Percentiles rank a stretch among this genome's conserved stretches.
Conservation (phyloP, 2,797 vertebrate genomes). For the Myiotriccus ornatus region DNA sequence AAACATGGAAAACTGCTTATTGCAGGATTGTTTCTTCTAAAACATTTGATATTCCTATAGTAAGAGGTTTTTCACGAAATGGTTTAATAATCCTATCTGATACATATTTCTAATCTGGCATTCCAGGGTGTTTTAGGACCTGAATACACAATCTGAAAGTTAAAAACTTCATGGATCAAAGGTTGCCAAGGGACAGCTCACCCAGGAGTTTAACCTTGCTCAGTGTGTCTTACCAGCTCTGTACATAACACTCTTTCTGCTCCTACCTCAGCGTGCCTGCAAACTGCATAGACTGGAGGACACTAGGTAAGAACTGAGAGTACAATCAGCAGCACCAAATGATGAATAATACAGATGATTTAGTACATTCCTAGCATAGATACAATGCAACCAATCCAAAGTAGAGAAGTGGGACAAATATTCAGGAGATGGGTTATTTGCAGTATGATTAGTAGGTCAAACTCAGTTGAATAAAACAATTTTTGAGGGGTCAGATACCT, state of each 20-base stretch:
- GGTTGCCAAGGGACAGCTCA: not conserved
- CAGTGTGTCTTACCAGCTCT: not conserved
- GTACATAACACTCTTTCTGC: rapidly evolving
- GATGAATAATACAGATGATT: not conserved
- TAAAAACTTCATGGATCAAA: not conserved
- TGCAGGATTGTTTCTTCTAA: not conserved
- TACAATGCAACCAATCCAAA: not conserved
- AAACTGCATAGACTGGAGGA: not conserved
- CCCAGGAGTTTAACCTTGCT: not conserved
- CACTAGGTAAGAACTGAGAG: not conserved
- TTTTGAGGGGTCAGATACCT: not conserved
- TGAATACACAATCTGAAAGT: not conserved
- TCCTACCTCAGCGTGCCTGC: rapidly evolving
- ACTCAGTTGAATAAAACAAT: not conserved
- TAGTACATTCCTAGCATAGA: not conserved
- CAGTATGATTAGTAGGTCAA: not conserved
- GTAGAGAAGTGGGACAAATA: not conserved
- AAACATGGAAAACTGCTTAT: not conserved
- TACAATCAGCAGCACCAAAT: not conserved
- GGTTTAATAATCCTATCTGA: not conserved
- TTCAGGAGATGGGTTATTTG: not conserved
- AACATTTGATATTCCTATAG: not conserved
- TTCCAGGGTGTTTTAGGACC: not conserved
- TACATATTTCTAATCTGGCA: not conserved
- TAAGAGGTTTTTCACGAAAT: not conserved